Base-by-base conservation (phyloP, 2,113 vertebrate genomes). In the Lates calcarifer region DNA sequence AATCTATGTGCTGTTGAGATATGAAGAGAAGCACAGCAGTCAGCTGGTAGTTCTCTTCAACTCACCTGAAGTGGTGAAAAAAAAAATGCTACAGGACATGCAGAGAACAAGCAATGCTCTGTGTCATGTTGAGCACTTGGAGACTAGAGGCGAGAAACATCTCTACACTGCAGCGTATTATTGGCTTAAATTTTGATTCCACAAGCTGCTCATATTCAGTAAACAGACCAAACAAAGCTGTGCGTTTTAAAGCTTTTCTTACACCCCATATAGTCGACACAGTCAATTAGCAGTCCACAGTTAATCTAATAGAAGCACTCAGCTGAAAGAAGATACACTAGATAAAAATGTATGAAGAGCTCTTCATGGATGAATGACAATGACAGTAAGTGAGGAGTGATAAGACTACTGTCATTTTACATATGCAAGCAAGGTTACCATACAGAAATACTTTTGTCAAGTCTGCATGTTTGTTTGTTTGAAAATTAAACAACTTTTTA, bases 81-180 rank as follows among this genome's bases (percentile, higher is more conserved):
- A 39, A 72, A 55, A 75, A 28, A 56, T 47, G 65, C 61, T 67
- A 47, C 78, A 68, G 56, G 74, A 55, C 17, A 35, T 51, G 58
- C 49, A n/a, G 60, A 80, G 45, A 80, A 83, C 61, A 73, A 83
- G 66, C 24, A 26, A 67, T 63, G 45, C 47, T 80, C 29, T 74
- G 4, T 66, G 45, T 28, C 47, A 58, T 71, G 58, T 33, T 14
- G 74, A 85, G 41, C 41, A 53, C 47, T 82, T 39, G 47, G 49
- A 68, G 70, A 39, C 73, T 33, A 17, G 26, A 72, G 78, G 58
- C 61, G 1, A 70, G 39, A 82, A 73, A 70, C 24, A 20, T 45
- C 72, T 53, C 60, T 41, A 58, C 37, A 39, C 61, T 65, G 55
- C 22, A 10, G 18, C 11, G 39, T 67, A 13, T 80, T 64, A 83